Percentiles rank a stretch among this genome's conserved stretches.
These are phyloP conservation scores for Drepana arcuata DNA, from an alignment of 1,140 invertebrate species.

Conservation along the genomic window DNA sequence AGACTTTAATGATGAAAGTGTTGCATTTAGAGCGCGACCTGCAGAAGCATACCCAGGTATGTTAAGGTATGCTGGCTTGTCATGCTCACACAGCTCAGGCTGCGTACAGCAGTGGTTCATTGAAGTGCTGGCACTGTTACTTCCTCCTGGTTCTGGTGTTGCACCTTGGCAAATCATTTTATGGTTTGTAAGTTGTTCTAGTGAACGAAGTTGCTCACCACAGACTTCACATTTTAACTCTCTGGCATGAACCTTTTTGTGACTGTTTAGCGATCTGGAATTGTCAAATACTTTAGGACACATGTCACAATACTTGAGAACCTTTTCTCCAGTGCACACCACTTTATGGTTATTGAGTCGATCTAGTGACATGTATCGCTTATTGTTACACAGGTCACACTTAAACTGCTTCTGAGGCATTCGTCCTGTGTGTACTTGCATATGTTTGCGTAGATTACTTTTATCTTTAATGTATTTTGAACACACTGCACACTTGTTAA, in stretches of 20 bases:
- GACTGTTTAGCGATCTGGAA: constrained; percentile 70
- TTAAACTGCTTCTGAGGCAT: constrained; percentile 72
- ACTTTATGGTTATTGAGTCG: constrained; percentile 69
- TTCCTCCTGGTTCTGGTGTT: constrained; percentile 36
- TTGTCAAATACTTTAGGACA: constrained; percentile 72
- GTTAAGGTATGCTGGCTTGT: constrained; percentile 68
- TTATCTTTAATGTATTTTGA: constrained; percentile 73
- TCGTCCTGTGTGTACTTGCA: constrained; percentile 70
- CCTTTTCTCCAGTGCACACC: constrained; percentile 68
- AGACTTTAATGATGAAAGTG: constrained; percentile 63
- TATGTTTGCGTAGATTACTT: constrained; percentile 69
- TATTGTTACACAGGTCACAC: constrained; percentile 70
- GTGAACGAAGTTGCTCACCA: constrained; percentile 65
- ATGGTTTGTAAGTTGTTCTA: constrained; percentile 68
- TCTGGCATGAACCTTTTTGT: constrained; percentile 70
- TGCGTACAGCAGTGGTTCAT: constrained; percentile 60
- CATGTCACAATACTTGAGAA: constrained; percentile 70
- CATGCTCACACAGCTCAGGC: constrained; percentile 66
- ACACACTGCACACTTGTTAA: constrained; percentile 71
- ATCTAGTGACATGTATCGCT: constrained; percentile 69
- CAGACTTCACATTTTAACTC: constrained; percentile 69
- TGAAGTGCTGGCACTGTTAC: constrained; percentile 14
- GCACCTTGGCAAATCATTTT: constrained; percentile 56
- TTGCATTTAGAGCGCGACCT: constrained; percentile 57
- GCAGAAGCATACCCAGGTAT: constrained; percentile 63